Conservation (phyloP, 2,113 vertebrate species). For the Galemys pyrenaicus region DNA sequence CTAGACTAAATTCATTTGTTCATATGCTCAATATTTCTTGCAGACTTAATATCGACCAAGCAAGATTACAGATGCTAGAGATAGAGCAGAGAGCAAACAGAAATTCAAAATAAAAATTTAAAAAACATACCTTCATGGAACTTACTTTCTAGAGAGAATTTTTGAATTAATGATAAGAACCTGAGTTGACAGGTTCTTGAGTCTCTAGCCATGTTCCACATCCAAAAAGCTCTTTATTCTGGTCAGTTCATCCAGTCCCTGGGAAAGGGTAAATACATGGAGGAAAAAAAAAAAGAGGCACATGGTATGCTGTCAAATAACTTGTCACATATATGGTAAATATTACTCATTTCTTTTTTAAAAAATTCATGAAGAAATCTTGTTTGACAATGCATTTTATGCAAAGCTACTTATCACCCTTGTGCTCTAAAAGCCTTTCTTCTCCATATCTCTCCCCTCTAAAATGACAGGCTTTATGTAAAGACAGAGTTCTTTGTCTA, state of each 20-base stretch:
- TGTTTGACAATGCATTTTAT: background rate
- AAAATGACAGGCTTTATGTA: slow-evolving; percentile 10
- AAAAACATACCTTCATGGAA: background rate
- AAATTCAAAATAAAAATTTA: background rate
- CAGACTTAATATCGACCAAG: background rate
- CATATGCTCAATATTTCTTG: background rate
- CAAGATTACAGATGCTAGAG: background rate
- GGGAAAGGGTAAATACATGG: background rate
- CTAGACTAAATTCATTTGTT: background rate
- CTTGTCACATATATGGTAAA: background rate
- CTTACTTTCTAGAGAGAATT: background rate
- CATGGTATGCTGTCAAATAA: background rate
- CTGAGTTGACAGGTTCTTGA: background rate
- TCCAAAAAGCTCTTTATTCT: background rate
- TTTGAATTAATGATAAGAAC: background rate
- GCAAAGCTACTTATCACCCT: background rate
- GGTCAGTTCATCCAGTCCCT: background rate
- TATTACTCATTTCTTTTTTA: slow-evolving; percentile 40
- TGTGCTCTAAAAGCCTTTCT: background rate
- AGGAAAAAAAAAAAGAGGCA: background rate
- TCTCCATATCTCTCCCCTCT: background rate
- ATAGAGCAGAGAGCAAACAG: background rate
- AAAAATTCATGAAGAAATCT: background rate
- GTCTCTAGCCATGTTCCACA: background rate
- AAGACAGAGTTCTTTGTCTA: slow-evolving; percentile 47